Conservation (phyloP, 2,888 invertebrate species). For the Nomada hirtipes region DNA sequence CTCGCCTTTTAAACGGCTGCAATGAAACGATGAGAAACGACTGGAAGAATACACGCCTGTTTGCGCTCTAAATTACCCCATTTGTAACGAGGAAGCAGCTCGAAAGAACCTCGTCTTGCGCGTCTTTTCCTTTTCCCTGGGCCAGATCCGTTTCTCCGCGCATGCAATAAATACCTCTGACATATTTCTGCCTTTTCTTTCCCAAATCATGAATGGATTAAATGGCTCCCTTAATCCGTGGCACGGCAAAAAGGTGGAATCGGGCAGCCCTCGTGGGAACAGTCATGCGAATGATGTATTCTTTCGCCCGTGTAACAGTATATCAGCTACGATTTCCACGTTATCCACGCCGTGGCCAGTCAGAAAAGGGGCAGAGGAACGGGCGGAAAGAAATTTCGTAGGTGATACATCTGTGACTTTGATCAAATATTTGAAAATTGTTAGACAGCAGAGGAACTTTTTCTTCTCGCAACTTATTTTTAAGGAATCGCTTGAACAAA, state of each 20-base stretch:
- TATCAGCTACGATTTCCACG: neutral
- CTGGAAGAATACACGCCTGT: constrained; percentile 37
- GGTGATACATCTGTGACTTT: too few relatives aligned
- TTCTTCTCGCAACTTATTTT: too few relatives aligned
- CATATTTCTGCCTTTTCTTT: neutral
- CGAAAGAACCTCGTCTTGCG: constrained; percentile 10
- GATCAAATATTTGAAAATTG: too few relatives aligned
- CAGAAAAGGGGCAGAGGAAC: neutral
- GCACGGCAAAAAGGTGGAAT: neutral
- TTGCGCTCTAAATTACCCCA: constrained; percentile 35
- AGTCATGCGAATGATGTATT: neutral
- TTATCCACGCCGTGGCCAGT: neutral
- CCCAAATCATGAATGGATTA: neutral
- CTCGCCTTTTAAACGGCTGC: constrained; percentile 37
- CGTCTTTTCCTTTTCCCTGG: constrained; percentile 11
- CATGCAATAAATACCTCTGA: constrained; percentile 19
- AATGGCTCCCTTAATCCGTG: neutral
- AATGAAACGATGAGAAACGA: constrained; percentile 47
- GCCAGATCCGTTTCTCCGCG: constrained; percentile 15
- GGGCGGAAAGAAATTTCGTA: neutral
- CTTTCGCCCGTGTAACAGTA: constrained; percentile 7
- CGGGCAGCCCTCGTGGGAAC: constrained; percentile 3
- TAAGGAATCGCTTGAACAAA: neutral
- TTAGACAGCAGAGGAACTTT: too few relatives aligned
- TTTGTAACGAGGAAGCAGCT: constrained; percentile 38